phyloP scores from a whole-genome alignment of 2,888 invertebrate species.

The Boloria selene region DNA sequence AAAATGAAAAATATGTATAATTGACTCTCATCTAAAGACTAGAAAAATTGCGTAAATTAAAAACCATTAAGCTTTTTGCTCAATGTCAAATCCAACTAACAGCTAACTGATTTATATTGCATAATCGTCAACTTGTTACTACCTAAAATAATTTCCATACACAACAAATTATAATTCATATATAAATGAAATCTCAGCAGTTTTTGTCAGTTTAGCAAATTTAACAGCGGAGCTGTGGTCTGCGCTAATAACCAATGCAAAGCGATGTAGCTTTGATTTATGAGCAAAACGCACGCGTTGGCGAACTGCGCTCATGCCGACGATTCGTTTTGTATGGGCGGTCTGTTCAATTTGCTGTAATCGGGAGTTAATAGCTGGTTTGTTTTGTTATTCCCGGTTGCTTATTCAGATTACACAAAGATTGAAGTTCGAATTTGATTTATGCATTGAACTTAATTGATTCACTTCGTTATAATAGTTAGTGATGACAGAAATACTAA shows the following conservation, averaged over 20 bases:
- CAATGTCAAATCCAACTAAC: no score
- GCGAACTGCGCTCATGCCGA: constrained; percentile 28
- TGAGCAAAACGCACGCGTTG: constrained; percentile 51
- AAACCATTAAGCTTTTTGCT: no score
- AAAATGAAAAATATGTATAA: no score
- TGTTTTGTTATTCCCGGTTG: constrained; percentile 22
- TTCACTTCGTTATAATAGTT: no score
- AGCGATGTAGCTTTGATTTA: constrained; percentile 66
- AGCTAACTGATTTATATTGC: no score
- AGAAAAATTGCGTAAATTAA: no score
- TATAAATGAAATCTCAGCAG: constrained; percentile 16
- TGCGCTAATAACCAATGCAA: constrained; percentile 64
- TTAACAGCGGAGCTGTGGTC: constrained; percentile 48
- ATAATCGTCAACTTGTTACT: no score
- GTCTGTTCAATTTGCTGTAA: constrained; percentile 32
- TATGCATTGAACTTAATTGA: background rate
- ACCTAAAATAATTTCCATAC: background rate
- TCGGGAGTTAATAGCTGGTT: constrained; percentile 26
- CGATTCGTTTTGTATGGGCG: constrained; percentile 25
- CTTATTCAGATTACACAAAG: constrained; percentile 5
- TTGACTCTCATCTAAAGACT: no score
- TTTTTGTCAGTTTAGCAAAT: constrained; percentile 42
- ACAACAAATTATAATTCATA: constrained; percentile 11
- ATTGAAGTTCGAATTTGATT: background rate
- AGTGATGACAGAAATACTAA: no score